phyloP scores from a whole-genome alignment of 2,888 invertebrate genomes.

The Limnephilus marmoratus region DNA sequence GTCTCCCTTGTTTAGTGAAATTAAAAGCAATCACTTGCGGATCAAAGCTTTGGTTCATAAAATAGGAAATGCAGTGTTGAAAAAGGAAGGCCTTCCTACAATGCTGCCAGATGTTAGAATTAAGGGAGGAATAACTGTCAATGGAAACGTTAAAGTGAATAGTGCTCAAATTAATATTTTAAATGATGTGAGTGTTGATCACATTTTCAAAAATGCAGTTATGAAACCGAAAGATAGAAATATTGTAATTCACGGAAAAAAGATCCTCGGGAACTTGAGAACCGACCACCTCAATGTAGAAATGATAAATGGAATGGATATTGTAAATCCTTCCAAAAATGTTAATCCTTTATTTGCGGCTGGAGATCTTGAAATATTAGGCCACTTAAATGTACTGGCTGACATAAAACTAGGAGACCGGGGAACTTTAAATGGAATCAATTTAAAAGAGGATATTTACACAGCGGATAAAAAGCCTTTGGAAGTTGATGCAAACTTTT shows the following conservation, averaged over 20 bases:
- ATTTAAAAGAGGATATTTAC: constrained; percentile 63
- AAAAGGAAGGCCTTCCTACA: constrained; percentile 54
- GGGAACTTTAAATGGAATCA: constrained; percentile 61
- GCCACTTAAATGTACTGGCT: constrained; percentile 56
- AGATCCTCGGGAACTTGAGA: constrained; percentile 53
- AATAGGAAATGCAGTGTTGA: constrained; percentile 55
- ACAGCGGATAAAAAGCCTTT: constrained; percentile 40
- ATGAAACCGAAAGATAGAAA: constrained; percentile 57
- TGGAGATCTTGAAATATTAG: constrained; percentile 60
- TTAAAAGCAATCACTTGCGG: constrained; percentile 56
- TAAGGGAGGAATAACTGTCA: constrained; percentile 57
- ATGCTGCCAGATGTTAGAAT: constrained; percentile 50
- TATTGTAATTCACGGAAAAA: constrained; percentile 58
- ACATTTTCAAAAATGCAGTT: constrained; percentile 51
- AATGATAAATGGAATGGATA: constrained; percentile 68
- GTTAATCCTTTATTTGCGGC: constrained; percentile 48
- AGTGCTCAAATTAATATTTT: constrained; percentile 54
- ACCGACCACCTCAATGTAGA: constrained; percentile 68
- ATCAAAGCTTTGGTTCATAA: constrained; percentile 55
- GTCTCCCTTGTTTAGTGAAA: constrained; percentile 50
- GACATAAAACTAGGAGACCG: constrained; percentile 54
- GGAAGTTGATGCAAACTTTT: not conserved
- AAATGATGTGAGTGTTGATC: constrained; percentile 57
- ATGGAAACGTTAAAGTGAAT: constrained; percentile 55
- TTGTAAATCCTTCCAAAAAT: constrained; percentile 62